Evolutionary conservation across 2,797 vertebrate species (phyloP).

Genomic region (Cheirogaleus major): DNA sequence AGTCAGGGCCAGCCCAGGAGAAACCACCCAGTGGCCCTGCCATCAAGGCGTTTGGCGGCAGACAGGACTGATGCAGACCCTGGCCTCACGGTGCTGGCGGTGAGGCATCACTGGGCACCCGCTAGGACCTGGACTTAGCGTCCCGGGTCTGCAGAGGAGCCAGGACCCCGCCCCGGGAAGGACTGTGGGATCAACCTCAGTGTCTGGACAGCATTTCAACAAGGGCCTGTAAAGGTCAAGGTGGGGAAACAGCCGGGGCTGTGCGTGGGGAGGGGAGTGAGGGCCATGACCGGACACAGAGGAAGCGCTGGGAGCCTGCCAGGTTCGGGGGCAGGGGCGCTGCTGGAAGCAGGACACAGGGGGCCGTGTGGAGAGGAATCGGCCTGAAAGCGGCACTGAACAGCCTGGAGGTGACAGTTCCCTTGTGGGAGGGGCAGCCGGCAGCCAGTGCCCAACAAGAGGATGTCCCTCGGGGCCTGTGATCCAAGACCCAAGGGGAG

Average conservation of each 20-base stretch:
- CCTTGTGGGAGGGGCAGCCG: background rate
- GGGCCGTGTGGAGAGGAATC: fast-evolving
- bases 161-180: background rate
- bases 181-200: fast-evolving
- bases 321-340: background rate
- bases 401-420: background rate
- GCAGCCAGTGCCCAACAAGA: background rate
- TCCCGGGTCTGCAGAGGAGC: background rate
- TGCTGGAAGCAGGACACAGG: background rate
- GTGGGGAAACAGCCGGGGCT: background rate
- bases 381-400: background rate
- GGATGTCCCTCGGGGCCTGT: background rate
- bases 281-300: no score
- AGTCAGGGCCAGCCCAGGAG: background rate
- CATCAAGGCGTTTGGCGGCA: background rate
- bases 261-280: fast-evolving
- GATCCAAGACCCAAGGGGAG: no score
- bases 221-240: no score
- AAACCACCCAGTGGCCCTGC: background rate
- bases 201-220: background rate
- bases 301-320: fast-evolving
- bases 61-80: background rate
- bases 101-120: fast-evolving
- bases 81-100: background rate
- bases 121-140: no score